phyloP scores from a whole-genome alignment of 2,113 vertebrate species.

The Irena cyanogastra region DNA sequence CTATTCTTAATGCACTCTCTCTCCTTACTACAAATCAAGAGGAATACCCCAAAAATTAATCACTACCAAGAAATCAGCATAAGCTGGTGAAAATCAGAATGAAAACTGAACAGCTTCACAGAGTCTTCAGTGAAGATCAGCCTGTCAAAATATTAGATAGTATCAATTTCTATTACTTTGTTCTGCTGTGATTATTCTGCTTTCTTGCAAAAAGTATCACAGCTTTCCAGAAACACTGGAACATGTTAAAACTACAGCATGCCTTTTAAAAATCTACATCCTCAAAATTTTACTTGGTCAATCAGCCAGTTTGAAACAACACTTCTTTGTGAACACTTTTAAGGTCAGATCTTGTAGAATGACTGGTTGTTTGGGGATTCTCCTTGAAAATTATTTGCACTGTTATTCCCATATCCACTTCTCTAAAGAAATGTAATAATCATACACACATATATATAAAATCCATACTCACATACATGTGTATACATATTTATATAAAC shows the following conservation, averaged over 20 bases:
- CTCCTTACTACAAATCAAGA: neutral
- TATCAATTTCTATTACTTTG: neutral
- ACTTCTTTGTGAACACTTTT: neutral
- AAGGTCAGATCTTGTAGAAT: neutral
- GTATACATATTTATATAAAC: neutral
- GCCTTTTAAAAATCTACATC: neutral
- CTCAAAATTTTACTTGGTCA: neutral
- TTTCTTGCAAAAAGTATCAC: neutral
- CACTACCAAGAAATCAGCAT: neutral
- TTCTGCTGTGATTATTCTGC: neutral
- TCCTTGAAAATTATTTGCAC: neutral
- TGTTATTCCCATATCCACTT: neutral
- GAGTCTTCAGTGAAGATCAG: neutral
- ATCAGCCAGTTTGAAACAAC: neutral
- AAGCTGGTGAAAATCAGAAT: neutral
- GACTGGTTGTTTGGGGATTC: neutral
- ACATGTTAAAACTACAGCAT: neutral
- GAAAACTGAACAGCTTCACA: neutral
- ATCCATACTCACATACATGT: neutral
- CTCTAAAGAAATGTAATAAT: neutral
- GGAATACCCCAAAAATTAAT: neutral
- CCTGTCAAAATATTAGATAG: neutral
- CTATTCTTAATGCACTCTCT: neutral
- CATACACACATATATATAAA: neutral
- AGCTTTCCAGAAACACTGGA: neutral